Evolutionary conservation across 2,113 vertebrate genomes (phyloP).

Genomic region (Calonectris borealis): DNA sequence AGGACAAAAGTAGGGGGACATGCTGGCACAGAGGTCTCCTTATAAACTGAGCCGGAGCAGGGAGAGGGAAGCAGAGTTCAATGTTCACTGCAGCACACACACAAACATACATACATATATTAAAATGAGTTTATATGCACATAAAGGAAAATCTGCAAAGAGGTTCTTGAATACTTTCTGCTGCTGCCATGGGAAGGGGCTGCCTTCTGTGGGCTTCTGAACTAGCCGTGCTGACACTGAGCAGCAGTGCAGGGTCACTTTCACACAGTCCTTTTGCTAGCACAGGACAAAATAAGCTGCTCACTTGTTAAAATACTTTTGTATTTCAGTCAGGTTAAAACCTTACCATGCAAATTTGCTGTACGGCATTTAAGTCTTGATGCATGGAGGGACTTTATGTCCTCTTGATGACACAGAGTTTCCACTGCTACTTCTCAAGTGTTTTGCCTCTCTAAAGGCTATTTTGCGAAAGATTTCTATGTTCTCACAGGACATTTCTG

Average conservation of each 20-base stretch:
- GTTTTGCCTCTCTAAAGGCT: neutral
- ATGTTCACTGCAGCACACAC: neutral
- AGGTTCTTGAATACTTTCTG: neutral
- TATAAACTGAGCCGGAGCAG: accelerated
- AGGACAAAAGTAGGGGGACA: neutral
- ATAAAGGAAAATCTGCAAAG: neutral
- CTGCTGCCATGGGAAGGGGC: neutral
- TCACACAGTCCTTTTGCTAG: neutral
- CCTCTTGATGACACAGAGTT: neutral
- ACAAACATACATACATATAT: accelerated
- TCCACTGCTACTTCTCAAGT: neutral
- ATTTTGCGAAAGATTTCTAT: neutral
- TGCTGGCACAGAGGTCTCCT: neutral
- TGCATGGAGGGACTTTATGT: neutral
- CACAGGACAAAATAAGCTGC: neutral
- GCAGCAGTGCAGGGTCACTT: neutral
- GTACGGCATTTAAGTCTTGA: neutral
- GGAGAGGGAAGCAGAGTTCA: neutral
- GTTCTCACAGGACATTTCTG: neutral
- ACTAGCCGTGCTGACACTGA: neutral
- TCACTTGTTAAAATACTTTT: neutral
- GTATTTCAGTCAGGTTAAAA: neutral
- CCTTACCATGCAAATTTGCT: neutral
- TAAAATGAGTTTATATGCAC: neutral
- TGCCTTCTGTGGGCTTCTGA: neutral